These are phyloP conservation scores for Pyrocoelia pectoralis DNA, from an alignment of 2,888 invertebrate genomes.

Conservation along the genomic window DNA sequence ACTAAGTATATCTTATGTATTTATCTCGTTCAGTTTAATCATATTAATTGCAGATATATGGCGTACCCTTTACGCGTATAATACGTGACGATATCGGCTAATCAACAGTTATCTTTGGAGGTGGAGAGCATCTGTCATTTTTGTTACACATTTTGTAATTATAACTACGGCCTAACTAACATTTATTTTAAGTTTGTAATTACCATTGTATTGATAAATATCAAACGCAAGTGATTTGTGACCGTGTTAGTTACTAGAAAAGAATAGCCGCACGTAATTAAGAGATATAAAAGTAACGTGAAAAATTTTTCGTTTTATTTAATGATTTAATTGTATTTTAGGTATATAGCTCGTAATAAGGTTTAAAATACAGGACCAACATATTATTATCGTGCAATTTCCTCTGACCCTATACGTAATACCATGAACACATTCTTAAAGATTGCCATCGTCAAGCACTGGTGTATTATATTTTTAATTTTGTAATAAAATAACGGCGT, in stretches of 20 bases:
- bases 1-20: constrained; percentile 18
- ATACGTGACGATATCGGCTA: constrained; percentile 30
- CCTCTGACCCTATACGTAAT: constrained; percentile 47
- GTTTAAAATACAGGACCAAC: constrained; percentile 51
- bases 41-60: constrained; percentile 24
- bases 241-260: neutral
- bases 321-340: constrained; percentile 29
- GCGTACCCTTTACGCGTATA: constrained; percentile 14
- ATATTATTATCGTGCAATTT: constrained; percentile 56
- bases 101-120: constrained; percentile 20
- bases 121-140: constrained; percentile 24
- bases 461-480: constrained; percentile 54
- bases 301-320: constrained; percentile 13
- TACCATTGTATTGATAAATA: constrained; percentile 13
- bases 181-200: constrained; percentile 15
- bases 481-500: constrained; percentile 57
- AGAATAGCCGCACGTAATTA: constrained; percentile 7
- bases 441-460: constrained; percentile 45
- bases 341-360: constrained; percentile 45
- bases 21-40: constrained; percentile 20
- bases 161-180: constrained; percentile 2
- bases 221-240: neutral
- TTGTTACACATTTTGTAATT: constrained; percentile 26
- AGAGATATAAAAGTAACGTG: constrained; percentile 18
- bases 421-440: constrained; percentile 50